Evolutionary conservation across 2,888 invertebrate genomes (phyloP).

Genomic region (Eupsilia transversa): DNA sequence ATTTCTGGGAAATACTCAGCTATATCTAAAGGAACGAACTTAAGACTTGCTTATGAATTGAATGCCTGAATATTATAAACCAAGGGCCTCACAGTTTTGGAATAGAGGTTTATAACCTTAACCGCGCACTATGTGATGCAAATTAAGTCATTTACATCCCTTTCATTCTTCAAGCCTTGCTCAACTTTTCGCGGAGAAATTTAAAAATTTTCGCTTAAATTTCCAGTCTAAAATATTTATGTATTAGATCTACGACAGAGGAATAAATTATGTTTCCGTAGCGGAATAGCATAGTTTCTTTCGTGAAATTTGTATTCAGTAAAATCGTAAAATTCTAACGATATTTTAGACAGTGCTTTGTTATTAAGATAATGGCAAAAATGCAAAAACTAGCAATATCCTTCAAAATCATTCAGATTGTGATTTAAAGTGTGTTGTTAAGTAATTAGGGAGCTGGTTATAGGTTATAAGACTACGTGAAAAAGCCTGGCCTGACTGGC

Average conservation of each 20-base stretch:
- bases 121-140: slow-evolving; percentile 78
- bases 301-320: slow-evolving; percentile 1
- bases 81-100: slow-evolving; percentile 31
- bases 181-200: slow-evolving; percentile 59
- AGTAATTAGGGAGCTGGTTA: neutral
- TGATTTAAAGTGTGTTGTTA: too few relatives aligned
- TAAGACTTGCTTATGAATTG: slow-evolving; percentile 9
- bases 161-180: slow-evolving; percentile 74
- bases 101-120: slow-evolving; percentile 44
- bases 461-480: neutral
- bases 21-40: slow-evolving; percentile 10
- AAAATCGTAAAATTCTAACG: neutral
- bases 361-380: too few relatives aligned
- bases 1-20: neutral
- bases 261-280: slow-evolving; percentile 44
- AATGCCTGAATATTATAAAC: slow-evolving; percentile 11
- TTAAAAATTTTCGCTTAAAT: slow-evolving; percentile 52
- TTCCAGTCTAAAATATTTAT: slow-evolving; percentile 44
- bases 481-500: too few relatives aligned
- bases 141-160: slow-evolving; percentile 84
- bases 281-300: slow-evolving; percentile 13
- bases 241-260: slow-evolving; percentile 35
- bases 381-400: too few relatives aligned
- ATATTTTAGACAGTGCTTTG: neutral
- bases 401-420: too few relatives aligned